Percentiles rank a stretch among this genome's conserved stretches.
Conservation (phyloP, 2,113 vertebrate species). For the pig (Sus scrofa) region T2T-Sscrofa CM000817.6:27918001-27918500, state of each 20-base stretch:
- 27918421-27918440: neutral
- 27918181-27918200: neutral
- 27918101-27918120: neutral
- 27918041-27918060: conserved; percentile 21
- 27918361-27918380: neutral
- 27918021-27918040: conserved; percentile 1
- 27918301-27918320: neutral
- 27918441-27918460: accelerated
- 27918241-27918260: neutral
- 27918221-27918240: neutral
- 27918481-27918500: accelerated
- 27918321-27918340: neutral
- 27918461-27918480: neutral
- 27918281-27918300: neutral
- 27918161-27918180: neutral
- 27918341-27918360: neutral
- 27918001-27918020: conserved; percentile 45
- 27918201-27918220: neutral
- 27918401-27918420: neutral
- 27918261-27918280: neutral
- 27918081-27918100: neutral
- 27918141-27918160: neutral
- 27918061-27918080: neutral
- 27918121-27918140: neutral
- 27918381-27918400: neutral